These are phyloP conservation scores for Raja brachyura DNA, from an alignment of 2,113 vertebrate species.

Conservation along the genomic window DNA sequence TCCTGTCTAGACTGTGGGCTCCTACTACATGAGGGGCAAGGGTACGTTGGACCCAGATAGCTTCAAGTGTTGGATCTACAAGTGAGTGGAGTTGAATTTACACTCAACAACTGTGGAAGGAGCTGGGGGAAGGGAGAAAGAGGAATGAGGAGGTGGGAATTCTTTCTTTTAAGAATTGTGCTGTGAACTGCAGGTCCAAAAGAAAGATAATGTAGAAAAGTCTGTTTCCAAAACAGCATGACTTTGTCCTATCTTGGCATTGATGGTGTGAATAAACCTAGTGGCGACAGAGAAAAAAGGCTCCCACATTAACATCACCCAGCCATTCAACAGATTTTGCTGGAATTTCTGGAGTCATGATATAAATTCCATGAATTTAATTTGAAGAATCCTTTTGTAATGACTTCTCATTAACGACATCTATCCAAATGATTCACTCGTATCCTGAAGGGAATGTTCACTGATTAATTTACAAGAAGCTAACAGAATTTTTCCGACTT, in stretches of 20 bases:
- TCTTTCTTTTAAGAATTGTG: neutral
- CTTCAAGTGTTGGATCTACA: neutral
- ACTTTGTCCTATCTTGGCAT: neutral
- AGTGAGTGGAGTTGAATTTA: neutral
- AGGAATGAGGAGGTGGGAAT: neutral
- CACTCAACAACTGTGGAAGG: neutral
- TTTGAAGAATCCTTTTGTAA: slow-evolving; percentile 10
- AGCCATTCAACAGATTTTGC: neutral
- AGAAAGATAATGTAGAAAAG: slow-evolving; percentile 5
- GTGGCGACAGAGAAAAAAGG: neutral
- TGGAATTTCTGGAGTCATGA: slow-evolving; percentile 3
- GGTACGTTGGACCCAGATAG: neutral
- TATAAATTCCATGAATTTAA: slow-evolving; percentile 9
- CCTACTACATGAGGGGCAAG: too few relatives aligned
- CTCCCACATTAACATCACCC: neutral
- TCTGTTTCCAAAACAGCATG: neutral
- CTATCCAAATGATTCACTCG: neutral
- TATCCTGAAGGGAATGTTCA: neutral
- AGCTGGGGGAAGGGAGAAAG: neutral
- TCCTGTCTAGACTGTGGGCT: too few relatives aligned
- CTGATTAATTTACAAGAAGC: neutral
- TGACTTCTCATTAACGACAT: neutral
- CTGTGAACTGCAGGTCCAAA: neutral
- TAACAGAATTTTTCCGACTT: neutral
- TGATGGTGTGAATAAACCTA: neutral